Evolutionary conservation across 2,797 vertebrate genomes (phyloP).

Genomic region (Tolypeutes matacus): DNA sequence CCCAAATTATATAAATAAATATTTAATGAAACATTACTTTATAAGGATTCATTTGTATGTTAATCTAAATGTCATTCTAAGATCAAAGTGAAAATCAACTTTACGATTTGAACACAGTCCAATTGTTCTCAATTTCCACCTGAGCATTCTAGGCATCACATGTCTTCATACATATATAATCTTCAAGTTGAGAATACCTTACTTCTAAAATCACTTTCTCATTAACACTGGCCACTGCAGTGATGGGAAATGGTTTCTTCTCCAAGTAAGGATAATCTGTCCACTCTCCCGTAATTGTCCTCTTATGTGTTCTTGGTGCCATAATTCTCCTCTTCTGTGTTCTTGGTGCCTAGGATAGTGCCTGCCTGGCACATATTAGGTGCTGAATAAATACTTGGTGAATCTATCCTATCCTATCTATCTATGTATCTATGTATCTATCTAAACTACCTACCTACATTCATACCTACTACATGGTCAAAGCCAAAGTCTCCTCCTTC

Average conservation of each 20-base stretch:
- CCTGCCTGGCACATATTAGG: no score
- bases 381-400: no score
- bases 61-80: not conserved
- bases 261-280: not conserved
- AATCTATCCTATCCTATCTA: no score
- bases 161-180: not conserved
- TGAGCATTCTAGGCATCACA: not conserved
- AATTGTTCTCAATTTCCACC: not conserved
- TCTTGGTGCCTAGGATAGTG: no score
- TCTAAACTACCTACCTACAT: no score
- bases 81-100: not conserved
- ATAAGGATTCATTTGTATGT: not conserved
- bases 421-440: no score
- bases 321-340: no score
- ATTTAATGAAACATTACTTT: not conserved
- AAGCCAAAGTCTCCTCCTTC: not conserved
- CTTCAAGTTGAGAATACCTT: not conserved
- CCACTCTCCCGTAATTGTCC: no score
- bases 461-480: no score
- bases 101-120: not conserved
- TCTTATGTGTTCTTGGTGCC: no score
- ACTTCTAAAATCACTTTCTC: not conserved
- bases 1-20: not conserved
- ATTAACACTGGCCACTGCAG: not conserved
- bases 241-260: not conserved